Evolutionary conservation across 2,113 vertebrate genomes (phyloP).

Genomic region (Arenaria interpres): DNA sequence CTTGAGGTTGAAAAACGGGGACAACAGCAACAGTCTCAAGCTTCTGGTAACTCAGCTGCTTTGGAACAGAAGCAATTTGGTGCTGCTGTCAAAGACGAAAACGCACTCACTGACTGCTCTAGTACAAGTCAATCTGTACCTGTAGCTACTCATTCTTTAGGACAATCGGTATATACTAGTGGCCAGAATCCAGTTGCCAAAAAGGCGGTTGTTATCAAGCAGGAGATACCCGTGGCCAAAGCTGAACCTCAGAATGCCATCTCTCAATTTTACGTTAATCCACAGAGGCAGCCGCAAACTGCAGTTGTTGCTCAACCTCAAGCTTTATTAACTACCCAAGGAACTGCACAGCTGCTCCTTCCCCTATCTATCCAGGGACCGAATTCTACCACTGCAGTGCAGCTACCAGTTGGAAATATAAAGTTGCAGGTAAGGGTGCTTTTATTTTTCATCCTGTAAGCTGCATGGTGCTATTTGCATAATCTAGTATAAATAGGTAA

Average conservation of each 20-base stretch:
- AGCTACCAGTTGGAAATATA: conserved; percentile 80
- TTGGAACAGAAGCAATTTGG: conserved; percentile 53
- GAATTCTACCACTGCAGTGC: conserved; percentile 72
- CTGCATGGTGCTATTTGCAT: neutral
- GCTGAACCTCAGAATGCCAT: conserved; percentile 70
- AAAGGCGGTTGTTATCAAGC: conserved; percentile 80
- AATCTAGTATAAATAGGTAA: neutral
- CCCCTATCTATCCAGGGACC: conserved; percentile 85
- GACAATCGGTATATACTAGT: conserved; percentile 35
- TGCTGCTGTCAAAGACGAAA: conserved; percentile 74
- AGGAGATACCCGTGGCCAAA: conserved; percentile 75
- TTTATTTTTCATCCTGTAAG: neutral
- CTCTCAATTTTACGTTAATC: conserved; percentile 85
- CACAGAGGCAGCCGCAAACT: conserved; percentile 79
- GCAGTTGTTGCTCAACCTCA: conserved; percentile 80
- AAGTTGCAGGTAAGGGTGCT: conserved; percentile 81
- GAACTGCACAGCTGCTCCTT: conserved; percentile 82
- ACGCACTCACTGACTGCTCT: conserved; percentile 67
- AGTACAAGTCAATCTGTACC: conserved; percentile 61
- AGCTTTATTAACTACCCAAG: conserved; percentile 81
- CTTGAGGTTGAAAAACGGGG: conserved; percentile 92
- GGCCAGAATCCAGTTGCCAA: conserved; percentile 75
- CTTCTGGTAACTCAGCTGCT: neutral
- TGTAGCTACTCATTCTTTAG: conserved; percentile 33
- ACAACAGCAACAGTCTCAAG: conserved; percentile 68